phyloP scores from a whole-genome alignment of 1,140 invertebrate species.

The Lithobius niger region DNA sequence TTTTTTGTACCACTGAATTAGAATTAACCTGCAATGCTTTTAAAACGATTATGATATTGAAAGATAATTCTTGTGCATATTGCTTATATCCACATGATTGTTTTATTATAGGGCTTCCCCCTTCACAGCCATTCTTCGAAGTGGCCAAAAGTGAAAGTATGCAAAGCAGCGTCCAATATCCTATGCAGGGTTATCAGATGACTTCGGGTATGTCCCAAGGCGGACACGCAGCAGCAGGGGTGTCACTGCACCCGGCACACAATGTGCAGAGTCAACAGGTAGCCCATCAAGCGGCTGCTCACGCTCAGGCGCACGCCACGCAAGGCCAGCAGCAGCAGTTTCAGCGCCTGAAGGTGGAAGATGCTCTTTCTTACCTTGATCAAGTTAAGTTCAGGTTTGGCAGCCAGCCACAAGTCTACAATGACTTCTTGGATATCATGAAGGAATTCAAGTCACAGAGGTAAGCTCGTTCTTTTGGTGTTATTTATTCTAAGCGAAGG shows the following conservation, averaged over 20 bases:
- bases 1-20: no score
- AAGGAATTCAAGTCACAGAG: conserved; percentile 99
- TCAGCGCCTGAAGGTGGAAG: conserved; percentile 82
- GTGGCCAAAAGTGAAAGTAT: conserved; percentile 9
- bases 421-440: conserved; percentile 99
- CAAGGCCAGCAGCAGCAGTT: conserved; percentile 19
- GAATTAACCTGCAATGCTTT: no score
- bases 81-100: no score
- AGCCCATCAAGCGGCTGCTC: not conserved
- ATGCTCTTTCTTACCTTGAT: conserved; percentile 95
- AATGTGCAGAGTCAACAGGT: conserved; percentile 5
- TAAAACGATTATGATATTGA: no score
- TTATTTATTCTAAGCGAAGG: no score
- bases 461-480: no score
- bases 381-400: conserved; percentile 98
- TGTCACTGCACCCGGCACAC: conserved; percentile 5
- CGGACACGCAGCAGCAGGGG: conserved; percentile 9
- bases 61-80: no score
- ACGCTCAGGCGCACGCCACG: not conserved
- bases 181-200: conserved; percentile 15
- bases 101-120: no score
- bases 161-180: conserved; percentile 16
- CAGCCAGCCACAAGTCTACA: conserved; percentile 96
- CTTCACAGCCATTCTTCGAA: conserved; percentile 1
- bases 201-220: conserved; percentile 18